Evolutionary conservation across 2,113 vertebrate species (phyloP), one percentile per base, ranked within the genome.

Genomic region (Rattus rattus): DNA sequence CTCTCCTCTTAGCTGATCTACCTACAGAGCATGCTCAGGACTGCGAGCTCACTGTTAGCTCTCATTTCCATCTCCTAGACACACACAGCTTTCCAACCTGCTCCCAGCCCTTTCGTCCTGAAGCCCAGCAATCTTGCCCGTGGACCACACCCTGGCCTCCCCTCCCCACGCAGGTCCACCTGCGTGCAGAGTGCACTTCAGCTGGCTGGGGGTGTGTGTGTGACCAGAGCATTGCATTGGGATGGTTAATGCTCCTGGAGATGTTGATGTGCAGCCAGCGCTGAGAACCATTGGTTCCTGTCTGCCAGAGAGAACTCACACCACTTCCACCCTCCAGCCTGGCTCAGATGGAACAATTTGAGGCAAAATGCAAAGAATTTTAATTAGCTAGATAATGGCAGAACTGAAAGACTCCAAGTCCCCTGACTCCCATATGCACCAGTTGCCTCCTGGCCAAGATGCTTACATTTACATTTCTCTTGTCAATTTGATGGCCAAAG

Each of bases 341-440:
- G 93, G 85, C 91, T 96, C 93, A 91, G 89, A 90, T 91, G 93
- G 76, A 93, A 95, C 81, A 54, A 70, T 97, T 86, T 91, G 92
- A 83, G 26, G 86, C 81, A 94, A 97, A 96, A 96, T 90, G 65
- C 76, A 94, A 95, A 94, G 91, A 88, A 95, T 97, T 96, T 95
- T 96, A 96, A 96, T 92, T 96, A 97, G 93, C 86, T 90, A 88
- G 72, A 83, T 96, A 96, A 97, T 85, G 92, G 90, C 86, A 96
- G 77, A 91, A 96, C 96, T 88, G 76, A 96, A 97, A 80, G 88
- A 73, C 69, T 96, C 93, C 93, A 91, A 63, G 59, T 91, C 94
- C 94, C 87, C 91, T 88, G 95, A 94, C 72, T 95, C 56, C 77
- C 92, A 95, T 85, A 67, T 88, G 94, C 17, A 12, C 75, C 89